These are phyloP conservation scores for Orchesella flavescens DNA, from an alignment of 2,888 invertebrate genomes.

Conservation along the genomic window DNA sequence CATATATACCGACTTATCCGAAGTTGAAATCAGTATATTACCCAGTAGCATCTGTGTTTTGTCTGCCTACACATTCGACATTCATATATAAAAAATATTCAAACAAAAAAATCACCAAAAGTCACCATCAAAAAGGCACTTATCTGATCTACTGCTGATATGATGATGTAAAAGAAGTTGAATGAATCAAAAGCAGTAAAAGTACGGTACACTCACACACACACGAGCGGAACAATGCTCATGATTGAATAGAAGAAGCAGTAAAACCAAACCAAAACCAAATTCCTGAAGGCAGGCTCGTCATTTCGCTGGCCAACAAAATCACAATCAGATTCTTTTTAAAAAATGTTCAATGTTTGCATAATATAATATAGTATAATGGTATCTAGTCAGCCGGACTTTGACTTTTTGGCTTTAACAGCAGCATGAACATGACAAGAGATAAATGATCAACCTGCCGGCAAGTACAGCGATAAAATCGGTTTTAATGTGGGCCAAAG, in stretches of 20 bases:
- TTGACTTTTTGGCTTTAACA: conserved; percentile 13
- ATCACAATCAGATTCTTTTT: no score
- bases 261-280: no score
- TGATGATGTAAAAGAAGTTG: not conserved
- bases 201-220: no score
- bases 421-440: not conserved
- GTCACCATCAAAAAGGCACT: not conserved
- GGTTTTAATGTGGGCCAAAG: conserved; percentile 57
- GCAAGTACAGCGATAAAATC: conserved; percentile 64
- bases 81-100: not conserved
- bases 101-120: not conserved
- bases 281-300: no score
- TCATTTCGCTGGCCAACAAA: no score
- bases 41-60: not conserved
- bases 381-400: not conserved
- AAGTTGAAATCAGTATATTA: not conserved
- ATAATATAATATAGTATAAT: not conserved
- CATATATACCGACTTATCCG: not conserved
- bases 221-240: not conserved
- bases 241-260: no score
- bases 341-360: no score
- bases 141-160: not conserved
- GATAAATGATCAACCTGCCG: conserved; percentile 62
- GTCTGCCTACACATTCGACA: not conserved
- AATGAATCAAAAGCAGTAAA: not conserved